phyloP scores from a whole-genome alignment of 2,797 vertebrate species.

The Pipistrellus nathusii region DNA sequence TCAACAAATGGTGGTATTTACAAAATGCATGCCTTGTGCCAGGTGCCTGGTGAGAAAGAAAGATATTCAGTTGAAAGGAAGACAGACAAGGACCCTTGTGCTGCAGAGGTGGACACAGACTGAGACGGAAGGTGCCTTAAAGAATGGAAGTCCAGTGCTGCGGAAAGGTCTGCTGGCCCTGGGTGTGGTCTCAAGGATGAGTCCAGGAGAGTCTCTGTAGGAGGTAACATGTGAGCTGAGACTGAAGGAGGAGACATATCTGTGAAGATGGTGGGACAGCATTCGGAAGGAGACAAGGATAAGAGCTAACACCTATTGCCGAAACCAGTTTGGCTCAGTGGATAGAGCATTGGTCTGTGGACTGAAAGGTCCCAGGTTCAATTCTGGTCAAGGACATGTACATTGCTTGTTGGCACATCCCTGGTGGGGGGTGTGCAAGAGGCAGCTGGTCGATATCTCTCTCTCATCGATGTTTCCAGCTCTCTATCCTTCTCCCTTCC shows the following conservation, averaged over 20 bases:
- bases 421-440: no score
- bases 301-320: not conserved
- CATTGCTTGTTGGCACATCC: no score
- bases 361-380: no score
- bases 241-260: not conserved
- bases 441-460: no score
- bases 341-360: no score
- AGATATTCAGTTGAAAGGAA: not conserved
- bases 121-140: accelerated
- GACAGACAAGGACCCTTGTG: no score
- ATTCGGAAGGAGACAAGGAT: not conserved
- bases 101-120: not conserved
- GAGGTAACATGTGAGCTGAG: not conserved
- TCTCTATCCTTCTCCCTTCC: no score
- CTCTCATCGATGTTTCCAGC: no score
- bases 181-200: no score
- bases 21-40: not conserved
- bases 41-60: accelerated
- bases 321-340: no score
- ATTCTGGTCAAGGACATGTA: no score
- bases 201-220: not conserved
- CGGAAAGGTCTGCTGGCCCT: not conserved
- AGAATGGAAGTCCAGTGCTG: not conserved
- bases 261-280: not conserved
- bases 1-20: not conserved